phyloP scores from a whole-genome alignment of 92 coral and sea anemone species.

The Actinernus sp. region DNA sequence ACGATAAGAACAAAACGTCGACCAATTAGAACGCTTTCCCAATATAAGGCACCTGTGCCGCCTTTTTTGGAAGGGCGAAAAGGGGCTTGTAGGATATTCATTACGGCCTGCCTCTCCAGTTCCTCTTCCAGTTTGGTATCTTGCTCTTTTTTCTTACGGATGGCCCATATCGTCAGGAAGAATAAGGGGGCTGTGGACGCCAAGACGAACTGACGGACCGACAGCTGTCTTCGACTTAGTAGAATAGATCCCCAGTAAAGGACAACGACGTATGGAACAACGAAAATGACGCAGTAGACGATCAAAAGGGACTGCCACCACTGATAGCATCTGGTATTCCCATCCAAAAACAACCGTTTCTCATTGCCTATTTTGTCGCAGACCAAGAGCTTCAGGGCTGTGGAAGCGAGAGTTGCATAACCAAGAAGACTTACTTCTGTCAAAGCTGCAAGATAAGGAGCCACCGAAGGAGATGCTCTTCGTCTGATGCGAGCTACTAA shows the following conservation, averaged over 20 bases:
- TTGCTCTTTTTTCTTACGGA: too few relatives aligned
- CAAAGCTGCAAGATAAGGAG: conserved; percentile 59
- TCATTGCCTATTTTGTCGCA: conserved; percentile 38
- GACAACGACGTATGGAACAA: conserved; percentile 55
- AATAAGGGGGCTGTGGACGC: conserved; percentile 49
- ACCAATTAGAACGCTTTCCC: too few relatives aligned
- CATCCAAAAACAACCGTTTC: conserved; percentile 68
- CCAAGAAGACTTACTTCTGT: conserved; percentile 60
- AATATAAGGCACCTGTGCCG: too few relatives aligned
- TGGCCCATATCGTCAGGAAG: conserved; percentile 34
- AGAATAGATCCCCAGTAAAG: conserved; percentile 41
- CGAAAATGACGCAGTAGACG: conserved; percentile 43
- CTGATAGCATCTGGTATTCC: conserved; percentile 66
- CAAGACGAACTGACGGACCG: conserved; percentile 39
- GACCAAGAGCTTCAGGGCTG: conserved; percentile 47
- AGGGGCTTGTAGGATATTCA: too few relatives aligned
- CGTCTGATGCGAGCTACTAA: conserved; percentile 19
- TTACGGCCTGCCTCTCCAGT: conserved; percentile 24
- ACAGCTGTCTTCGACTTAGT: conserved; percentile 26
- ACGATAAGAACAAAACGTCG: too few relatives aligned
- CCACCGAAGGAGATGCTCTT: conserved; percentile 23
- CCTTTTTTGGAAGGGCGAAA: too few relatives aligned
- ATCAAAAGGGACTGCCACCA: conserved; percentile 66
- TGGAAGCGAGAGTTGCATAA: conserved; percentile 56
- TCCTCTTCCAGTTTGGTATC: conserved; percentile 48